Conservation (phyloP, 2,888 invertebrate species). For the Orthosia gracilis region DNA sequence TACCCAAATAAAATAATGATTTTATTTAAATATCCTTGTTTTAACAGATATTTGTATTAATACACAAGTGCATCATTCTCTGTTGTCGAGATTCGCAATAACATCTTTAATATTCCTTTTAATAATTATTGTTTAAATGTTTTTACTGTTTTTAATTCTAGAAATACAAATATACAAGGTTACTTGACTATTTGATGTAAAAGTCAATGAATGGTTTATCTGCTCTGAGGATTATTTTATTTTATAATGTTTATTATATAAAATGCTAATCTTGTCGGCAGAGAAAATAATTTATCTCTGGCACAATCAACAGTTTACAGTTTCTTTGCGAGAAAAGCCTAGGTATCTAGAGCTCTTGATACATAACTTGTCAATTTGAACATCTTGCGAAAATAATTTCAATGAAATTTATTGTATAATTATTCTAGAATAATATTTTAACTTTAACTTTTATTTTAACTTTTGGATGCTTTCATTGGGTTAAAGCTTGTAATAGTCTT, state of each 20-base stretch:
- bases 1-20: constrained; percentile 21
- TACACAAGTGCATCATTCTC: constrained; percentile 51
- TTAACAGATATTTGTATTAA: constrained; percentile 25
- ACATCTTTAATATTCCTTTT: constrained; percentile 56
- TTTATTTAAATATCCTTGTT: constrained; percentile 24
- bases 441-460: constrained; percentile 29
- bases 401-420: constrained; percentile 48
- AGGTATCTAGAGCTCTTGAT: constrained; percentile 35
- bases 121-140: constrained; percentile 61
- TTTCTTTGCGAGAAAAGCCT: constrained; percentile 30
- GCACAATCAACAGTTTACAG: constrained; percentile 29
- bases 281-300: constrained; percentile 44
- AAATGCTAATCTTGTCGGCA: constrained; percentile 56
- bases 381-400: constrained; percentile 34
- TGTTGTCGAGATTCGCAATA: constrained; percentile 63
- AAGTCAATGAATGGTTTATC: constrained; percentile 35
- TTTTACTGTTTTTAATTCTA: constrained; percentile 62
- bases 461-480: constrained; percentile 58
- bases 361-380: constrained; percentile 32
- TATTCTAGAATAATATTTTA: constrained; percentile 37
- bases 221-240: constrained; percentile 44
- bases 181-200: constrained; percentile 42
- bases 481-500: constrained; percentile 54
- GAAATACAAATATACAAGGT: constrained; percentile 56
- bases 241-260: constrained; percentile 56